Evolutionary conservation across 2,888 invertebrate genomes (phyloP).

Genomic region (Lysandra coridon): DNA sequence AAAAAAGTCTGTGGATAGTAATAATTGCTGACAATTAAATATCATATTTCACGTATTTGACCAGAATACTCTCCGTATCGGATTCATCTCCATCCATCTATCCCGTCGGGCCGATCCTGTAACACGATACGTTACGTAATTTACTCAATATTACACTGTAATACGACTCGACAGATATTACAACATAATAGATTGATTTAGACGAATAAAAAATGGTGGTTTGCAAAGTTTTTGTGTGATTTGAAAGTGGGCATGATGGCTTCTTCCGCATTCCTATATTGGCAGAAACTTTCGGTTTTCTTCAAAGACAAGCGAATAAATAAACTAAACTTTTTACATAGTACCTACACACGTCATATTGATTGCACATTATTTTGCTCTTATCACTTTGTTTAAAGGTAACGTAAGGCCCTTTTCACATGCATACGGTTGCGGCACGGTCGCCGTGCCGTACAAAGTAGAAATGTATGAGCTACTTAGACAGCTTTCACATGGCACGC

Average conservation of each 20-base stretch:
- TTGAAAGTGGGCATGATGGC: background rate
- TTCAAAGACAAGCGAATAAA: too few species aligned
- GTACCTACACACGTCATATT: too few species aligned
- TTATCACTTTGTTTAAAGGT: too few species aligned
- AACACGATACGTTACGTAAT: slow-evolving; percentile 22
- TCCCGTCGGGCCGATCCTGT: background rate
- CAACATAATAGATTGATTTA: background rate
- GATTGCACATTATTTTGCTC: too few species aligned
- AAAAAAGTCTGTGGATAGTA: background rate
- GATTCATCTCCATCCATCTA: background rate
- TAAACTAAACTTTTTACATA: too few species aligned
- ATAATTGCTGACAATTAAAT: slow-evolving; percentile 19
- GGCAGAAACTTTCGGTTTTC: too few species aligned
- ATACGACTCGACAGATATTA: slow-evolving; percentile 22
- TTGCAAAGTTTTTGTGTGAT: background rate
- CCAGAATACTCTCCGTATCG: slow-evolving; percentile 25
- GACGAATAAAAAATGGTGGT: background rate
- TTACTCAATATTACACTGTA: slow-evolving; percentile 24
- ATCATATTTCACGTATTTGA: slow-evolving; percentile 25
- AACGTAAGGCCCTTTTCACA: too few species aligned
- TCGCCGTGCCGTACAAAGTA: too few species aligned
- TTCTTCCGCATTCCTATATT: too few species aligned
- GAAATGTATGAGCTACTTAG: too few species aligned
- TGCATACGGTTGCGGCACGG: too few species aligned
- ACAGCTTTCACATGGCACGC: too few species aligned